Evolutionary conservation across 2,797 vertebrate genomes (phyloP).

Genomic region (Simalia tracyae): DNA sequence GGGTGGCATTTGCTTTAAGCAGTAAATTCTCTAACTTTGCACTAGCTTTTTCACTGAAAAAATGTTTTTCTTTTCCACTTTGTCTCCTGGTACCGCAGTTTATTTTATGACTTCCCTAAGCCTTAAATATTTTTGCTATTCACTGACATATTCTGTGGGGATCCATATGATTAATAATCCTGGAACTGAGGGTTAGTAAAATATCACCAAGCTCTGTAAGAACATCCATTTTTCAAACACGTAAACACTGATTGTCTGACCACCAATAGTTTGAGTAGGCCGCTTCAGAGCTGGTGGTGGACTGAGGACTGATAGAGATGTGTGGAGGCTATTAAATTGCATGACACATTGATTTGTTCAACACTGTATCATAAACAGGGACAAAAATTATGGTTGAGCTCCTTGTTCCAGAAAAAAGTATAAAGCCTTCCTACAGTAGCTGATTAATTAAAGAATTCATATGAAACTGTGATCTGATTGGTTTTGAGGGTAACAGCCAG

Average conservation of each 20-base stretch:
- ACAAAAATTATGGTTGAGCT: slow-evolving; percentile 20
- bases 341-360: slow-evolving; percentile 27
- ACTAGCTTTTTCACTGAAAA: background rate
- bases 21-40: background rate
- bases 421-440: slow-evolving; percentile 66
- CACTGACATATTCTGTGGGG: slow-evolving; percentile 14
- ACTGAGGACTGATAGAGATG: background rate
- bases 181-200: slow-evolving; percentile 37
- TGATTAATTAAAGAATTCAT: slow-evolving; percentile 75
- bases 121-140: slow-evolving; percentile 22
- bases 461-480: slow-evolving; percentile 60
- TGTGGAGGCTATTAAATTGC: background rate
- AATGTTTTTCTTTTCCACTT: slow-evolving; percentile 8
- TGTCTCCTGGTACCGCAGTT: slow-evolving; percentile 16
- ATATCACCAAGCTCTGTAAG: slow-evolving; percentile 31
- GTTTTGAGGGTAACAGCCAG: slow-evolving; percentile 70
- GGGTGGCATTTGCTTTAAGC: background rate
- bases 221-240: slow-evolving; percentile 24
- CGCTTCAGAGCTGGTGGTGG: background rate
- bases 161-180: slow-evolving; percentile 20
- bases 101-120: background rate
- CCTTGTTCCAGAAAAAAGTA: slow-evolving; percentile 31
- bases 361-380: slow-evolving; percentile 3
- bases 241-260: background rate
- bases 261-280: background rate